phyloP scores from a whole-genome alignment of 2,888 invertebrate species.

The Lissonota sp. region DNA sequence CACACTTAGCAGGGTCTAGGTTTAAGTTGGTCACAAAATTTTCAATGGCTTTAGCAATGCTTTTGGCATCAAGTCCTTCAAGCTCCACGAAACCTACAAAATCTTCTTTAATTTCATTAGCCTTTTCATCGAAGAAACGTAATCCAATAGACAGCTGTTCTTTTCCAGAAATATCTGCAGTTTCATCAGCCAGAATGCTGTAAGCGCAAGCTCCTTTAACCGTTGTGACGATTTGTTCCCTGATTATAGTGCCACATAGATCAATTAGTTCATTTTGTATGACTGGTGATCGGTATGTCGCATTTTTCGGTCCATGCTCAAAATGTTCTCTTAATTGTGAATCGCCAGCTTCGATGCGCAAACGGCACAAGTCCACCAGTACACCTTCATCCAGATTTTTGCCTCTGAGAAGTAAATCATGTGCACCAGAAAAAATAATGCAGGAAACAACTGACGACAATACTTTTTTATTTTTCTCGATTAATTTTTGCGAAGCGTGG shows the following conservation, averaged over 20 bases:
- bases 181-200: slow-evolving; percentile 69
- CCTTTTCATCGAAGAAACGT: slow-evolving; percentile 69
- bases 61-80: slow-evolving; percentile 66
- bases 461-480: slow-evolving; percentile 55
- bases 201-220: slow-evolving; percentile 70
- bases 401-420: slow-evolving; percentile 70
- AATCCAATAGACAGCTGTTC: slow-evolving; percentile 70
- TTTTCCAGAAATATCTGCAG: slow-evolving; percentile 71
- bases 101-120: slow-evolving; percentile 67
- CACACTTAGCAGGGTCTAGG: no score
- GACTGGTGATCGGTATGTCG: slow-evolving; percentile 70
- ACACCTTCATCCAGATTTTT: slow-evolving; percentile 67
- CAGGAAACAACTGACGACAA: slow-evolving; percentile 59
- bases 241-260: slow-evolving; percentile 70
- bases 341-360: slow-evolving; percentile 72
- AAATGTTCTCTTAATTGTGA: slow-evolving; percentile 71
- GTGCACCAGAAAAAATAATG: slow-evolving; percentile 70
- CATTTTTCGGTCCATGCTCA: slow-evolving; percentile 71
- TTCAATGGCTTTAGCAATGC: slow-evolving; percentile 70
- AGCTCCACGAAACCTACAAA: slow-evolving; percentile 73
- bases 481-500: slow-evolving; percentile 29
- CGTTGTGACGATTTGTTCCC: slow-evolving; percentile 69
- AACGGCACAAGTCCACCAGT: slow-evolving; percentile 68
- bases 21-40: no score
- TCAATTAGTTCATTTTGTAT: slow-evolving; percentile 77